Base-by-base conservation (phyloP, 2,113 vertebrate species). In the Neomonachus schauinslandi region DNA sequence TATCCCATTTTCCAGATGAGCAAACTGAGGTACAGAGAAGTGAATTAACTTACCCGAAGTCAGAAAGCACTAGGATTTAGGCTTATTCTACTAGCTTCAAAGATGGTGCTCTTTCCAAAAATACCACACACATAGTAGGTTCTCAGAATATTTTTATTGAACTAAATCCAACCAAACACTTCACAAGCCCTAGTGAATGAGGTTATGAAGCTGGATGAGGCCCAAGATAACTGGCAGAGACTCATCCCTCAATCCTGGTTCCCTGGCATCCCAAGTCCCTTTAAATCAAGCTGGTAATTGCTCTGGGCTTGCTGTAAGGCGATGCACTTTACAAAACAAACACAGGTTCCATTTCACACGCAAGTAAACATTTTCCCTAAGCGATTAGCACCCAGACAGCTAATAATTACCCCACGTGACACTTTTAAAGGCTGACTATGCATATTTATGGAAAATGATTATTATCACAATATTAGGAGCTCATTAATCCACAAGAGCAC, bases 391-490 rank as follows among this genome's bases (percentile, higher is more conserved):
- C 96, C 90, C 97, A 97, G 96, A 87, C 82, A 95, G 92, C 90
- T 98, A 96, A 97, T 98, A 92, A 98, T 98, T 97, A 96, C 26
- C 22, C 33, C 87, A 69, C 4, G 5, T 89, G 97, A 95, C 81
- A 82, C 92, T 92, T 94, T 82, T 63, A 96, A 96, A 98, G 97
- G 97, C 96, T 96, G 97, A 98, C 98, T 96, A 28, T 96, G 84
- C 90, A 82, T 96, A 97, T 96, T 96, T 98, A 96, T 96, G 59
- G 92, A 98, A 98, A 95, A 95, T 86, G 69, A 98, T 95, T 97
- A 96, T 90, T 96, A 96, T 96, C 96, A 80, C 92, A 96, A 96
- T 97, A 96, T 94, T 95, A 98, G 90, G 83, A 92, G 90, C 92
- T 96, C 95, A 79, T 95, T 96, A 96, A 96, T 95, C 79, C 59